Conservation (phyloP, 2,113 vertebrate species). For the Urocynchramus pylzowi region DNA sequence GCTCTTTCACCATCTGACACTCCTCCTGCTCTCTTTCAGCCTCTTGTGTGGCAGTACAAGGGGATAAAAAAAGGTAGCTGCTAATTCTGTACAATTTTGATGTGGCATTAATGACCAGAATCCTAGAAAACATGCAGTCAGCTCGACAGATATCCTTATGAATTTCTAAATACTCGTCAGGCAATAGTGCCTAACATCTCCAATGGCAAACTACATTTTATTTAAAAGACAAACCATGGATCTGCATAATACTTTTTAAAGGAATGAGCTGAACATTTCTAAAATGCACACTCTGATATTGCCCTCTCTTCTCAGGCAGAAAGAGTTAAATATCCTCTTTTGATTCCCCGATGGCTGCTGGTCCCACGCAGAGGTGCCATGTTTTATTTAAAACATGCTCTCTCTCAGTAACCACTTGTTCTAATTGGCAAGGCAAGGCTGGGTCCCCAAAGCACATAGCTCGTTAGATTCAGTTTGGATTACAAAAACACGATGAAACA, state of each 20-base stretch:
- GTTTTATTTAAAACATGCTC: slow-evolving; percentile 82
- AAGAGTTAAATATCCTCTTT: slow-evolving; percentile 68
- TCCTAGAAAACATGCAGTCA: not conserved
- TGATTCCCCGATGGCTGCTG: slow-evolving; percentile 52
- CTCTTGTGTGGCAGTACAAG: not conserved
- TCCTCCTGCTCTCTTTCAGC: not conserved
- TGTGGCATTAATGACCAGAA: not conserved
- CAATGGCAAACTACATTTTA: not conserved
- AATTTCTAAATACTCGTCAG: not conserved
- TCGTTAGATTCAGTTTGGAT: slow-evolving; percentile 80
- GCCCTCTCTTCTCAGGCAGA: slow-evolving; percentile 11
- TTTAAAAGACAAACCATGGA: not conserved
- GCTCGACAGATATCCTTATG: not conserved
- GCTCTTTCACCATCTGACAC: not conserved
- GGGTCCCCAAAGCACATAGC: slow-evolving; percentile 78
- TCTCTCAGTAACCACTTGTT: slow-evolving; percentile 78
- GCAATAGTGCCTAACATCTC: not conserved
- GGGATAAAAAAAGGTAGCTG: not conserved
- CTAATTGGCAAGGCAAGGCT: slow-evolving; percentile 82
- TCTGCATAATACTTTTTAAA: not conserved
- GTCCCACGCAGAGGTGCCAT: slow-evolving; percentile 68
- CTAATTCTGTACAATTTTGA: not conserved
- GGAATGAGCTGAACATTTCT: not conserved
- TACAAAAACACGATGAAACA: slow-evolving; percentile 80
- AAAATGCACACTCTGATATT: not conserved